These are phyloP conservation scores for Kryptolebias marmoratus DNA, from an alignment of 2,113 vertebrate species.

Conservation along the genomic window DNA sequence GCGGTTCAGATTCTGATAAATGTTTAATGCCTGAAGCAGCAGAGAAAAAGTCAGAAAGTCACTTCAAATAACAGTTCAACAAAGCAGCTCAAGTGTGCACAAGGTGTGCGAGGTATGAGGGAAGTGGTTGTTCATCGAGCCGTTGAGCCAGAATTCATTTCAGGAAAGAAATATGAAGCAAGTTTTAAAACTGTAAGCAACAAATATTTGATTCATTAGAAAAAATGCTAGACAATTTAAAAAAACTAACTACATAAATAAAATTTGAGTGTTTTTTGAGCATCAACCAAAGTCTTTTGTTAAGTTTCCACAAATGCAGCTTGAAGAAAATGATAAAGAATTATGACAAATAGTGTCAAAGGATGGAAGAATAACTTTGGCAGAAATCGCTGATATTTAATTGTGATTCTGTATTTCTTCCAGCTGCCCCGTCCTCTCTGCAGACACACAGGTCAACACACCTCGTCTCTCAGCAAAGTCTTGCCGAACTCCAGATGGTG, in stretches of 20 bases:
- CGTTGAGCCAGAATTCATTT: neutral
- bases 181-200: neutral
- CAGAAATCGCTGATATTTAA: neutral
- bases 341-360: neutral
- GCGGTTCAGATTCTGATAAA: constrained; percentile 83
- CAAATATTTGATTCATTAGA: neutral
- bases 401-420: neutral
- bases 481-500: constrained; percentile 85
- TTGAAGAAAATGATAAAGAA: too few species aligned
- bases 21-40: constrained; percentile 78
- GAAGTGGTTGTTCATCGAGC: neutral
- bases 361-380: neutral
- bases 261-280: too few species aligned
- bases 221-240: too few species aligned
- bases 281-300: too few species aligned
- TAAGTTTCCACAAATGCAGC: too few species aligned
- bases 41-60: neutral
- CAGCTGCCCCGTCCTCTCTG: neutral
- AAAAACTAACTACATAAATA: too few species aligned
- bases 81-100: neutral
- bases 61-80: neutral
- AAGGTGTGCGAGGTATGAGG: neutral
- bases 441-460: constrained; percentile 20
- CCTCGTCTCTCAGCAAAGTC: constrained; percentile 83
- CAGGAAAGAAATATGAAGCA: neutral